Percentiles rank a stretch among this genome's conserved stretches.
Evolutionary conservation across 2,113 vertebrate species (phyloP).

Genomic region (Chamaetylas fuelleborni): DNA sequence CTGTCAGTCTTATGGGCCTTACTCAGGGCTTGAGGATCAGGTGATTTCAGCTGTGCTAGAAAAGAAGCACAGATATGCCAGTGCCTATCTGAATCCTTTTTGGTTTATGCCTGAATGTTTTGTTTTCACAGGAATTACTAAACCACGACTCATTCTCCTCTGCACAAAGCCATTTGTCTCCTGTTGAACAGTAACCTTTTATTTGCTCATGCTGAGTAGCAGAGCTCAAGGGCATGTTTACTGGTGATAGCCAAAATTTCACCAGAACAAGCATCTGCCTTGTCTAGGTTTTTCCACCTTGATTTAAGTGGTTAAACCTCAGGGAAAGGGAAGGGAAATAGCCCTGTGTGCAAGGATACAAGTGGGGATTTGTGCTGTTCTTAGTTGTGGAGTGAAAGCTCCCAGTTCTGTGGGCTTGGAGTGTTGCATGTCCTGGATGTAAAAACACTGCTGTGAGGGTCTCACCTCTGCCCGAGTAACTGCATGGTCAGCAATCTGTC

Average conservation of each 20-base stretch:
- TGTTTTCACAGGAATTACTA: not conserved
- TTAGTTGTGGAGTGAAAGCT: not conserved
- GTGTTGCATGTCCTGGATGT: not conserved
- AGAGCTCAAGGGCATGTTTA: constrained; percentile 39
- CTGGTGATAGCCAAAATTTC: constrained; percentile 26
- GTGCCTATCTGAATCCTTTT: not conserved
- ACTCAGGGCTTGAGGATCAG: not conserved
- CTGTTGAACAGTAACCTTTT: constrained; percentile 57
- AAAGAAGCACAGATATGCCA: not conserved
- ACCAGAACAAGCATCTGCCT: not conserved
- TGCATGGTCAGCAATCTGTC: not conserved
- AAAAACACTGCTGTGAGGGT: not conserved
- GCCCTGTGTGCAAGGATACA: not conserved
- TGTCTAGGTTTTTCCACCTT: not conserved
- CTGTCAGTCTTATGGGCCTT: not conserved
- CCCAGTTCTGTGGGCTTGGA: not conserved
- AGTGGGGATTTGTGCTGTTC: not conserved
- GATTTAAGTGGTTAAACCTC: not conserved
- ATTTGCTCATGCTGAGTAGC: not conserved
- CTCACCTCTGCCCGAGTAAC: not conserved
- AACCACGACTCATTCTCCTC: not conserved
- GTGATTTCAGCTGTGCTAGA: not conserved
- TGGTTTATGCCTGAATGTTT: not conserved
- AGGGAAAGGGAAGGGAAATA: not conserved
- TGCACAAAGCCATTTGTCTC: constrained; percentile 23